phyloP scores from a whole-genome alignment of 1,140 invertebrate species.

The Heliconius hermathena region DNA sequence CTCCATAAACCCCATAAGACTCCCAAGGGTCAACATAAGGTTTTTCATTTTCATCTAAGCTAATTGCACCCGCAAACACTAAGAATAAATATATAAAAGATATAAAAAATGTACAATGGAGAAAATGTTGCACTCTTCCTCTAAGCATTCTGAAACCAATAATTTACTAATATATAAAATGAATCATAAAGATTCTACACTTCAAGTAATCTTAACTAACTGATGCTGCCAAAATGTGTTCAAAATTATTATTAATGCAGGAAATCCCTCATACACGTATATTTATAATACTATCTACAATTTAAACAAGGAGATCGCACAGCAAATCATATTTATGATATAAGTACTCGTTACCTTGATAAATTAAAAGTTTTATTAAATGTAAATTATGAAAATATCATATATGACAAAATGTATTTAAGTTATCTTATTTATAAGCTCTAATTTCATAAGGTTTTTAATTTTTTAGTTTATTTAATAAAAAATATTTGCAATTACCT shows the following conservation, averaged over 20 bases:
- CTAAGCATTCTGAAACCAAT: constrained; percentile 75
- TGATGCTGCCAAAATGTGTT: background rate
- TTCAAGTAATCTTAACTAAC: background rate
- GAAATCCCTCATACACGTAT: background rate
- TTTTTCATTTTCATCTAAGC: constrained; percentile 84
- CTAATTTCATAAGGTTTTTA: background rate
- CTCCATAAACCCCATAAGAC: constrained; percentile 88
- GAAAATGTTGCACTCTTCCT: constrained; percentile 74
- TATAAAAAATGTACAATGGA: constrained; percentile 90
- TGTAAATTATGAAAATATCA: constrained; percentile 2
- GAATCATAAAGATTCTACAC: background rate
- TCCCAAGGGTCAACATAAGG: constrained; percentile 89
- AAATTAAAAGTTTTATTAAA: background rate
- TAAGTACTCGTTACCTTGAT: background rate
- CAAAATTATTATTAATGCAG: background rate
- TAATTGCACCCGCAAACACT: constrained; percentile 89
- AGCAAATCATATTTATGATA: background rate
- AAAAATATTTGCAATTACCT: constrained; percentile 18
- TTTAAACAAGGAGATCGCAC: too few species aligned
- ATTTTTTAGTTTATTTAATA: background rate
- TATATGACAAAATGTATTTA: background rate
- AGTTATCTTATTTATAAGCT: background rate
- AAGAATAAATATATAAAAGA: constrained; percentile 90
- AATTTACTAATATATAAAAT: constrained; percentile 1
- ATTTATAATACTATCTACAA: too few species aligned